phyloP scores from a whole-genome alignment of 2,888 invertebrate genomes.

The Oligia latruncula region DNA sequence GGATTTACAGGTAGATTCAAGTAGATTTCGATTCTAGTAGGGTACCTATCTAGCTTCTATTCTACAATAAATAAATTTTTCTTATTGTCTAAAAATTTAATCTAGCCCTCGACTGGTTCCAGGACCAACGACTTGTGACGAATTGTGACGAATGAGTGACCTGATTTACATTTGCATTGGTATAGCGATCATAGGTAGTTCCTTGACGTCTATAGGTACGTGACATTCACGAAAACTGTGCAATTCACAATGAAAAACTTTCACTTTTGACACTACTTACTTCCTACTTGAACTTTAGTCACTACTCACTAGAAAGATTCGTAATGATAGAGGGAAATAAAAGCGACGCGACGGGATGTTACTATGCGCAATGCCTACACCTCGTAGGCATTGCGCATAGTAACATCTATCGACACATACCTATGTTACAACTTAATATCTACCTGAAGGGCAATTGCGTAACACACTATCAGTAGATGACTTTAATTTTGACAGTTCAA shows the following conservation, averaged over 20 bases:
- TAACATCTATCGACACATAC: neutral
- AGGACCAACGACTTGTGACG: neutral
- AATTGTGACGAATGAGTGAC: neutral
- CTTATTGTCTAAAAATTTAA: neutral
- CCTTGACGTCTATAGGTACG: neutral
- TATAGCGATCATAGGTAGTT: neutral
- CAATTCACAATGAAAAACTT: no score
- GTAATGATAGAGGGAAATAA: neutral
- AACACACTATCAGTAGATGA: no score
- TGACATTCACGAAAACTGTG: no score
- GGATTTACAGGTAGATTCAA: neutral
- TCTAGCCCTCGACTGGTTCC: neutral
- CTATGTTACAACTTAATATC: no score
- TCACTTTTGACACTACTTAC: neutral
- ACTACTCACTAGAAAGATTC: neutral
- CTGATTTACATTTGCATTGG: neutral
- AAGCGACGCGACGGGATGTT: no score
- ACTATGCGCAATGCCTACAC: neutral
- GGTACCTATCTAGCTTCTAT: neutral
- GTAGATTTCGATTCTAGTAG: neutral
- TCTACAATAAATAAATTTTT: neutral
- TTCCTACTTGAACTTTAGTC: neutral
- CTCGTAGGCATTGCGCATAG: no score
- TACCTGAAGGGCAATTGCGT: no score
- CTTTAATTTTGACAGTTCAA: no score